A percentile compares a stretch with the other conserved stretches of the same genome.
These are phyloP conservation scores for Lysandra coridon DNA, from an alignment of 2,888 invertebrate species.

Conservation along the genomic window DNA sequence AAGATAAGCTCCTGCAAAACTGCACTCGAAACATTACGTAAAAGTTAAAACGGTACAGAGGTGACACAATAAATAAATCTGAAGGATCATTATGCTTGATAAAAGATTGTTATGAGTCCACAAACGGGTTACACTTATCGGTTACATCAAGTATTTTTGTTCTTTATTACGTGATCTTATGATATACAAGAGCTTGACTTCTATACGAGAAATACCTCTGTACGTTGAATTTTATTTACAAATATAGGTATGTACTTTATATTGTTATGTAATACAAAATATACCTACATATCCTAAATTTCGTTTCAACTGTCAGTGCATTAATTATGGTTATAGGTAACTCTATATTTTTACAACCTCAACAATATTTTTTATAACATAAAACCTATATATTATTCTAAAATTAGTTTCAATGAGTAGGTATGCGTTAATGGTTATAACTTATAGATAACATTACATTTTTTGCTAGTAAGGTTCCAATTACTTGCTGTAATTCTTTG, in stretches of 20 bases:
- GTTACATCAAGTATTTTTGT: conserved; percentile 25
- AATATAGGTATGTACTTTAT: background rate
- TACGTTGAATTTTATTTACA: background rate
- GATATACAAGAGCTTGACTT: background rate
- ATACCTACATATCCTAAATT: no score
- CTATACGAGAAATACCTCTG: background rate
- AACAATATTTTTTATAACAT: no score
- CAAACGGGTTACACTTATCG: conserved; percentile 27
- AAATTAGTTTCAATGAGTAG: no score
- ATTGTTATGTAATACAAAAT: no score
- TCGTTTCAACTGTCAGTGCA: no score
- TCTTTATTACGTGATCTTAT: conserved; percentile 23
- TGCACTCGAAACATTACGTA: conserved; percentile 9
- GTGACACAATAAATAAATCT: conserved; percentile 26
- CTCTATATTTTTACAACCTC: no score
- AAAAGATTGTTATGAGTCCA: conserved; percentile 28
- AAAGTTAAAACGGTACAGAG: conserved; percentile 19
- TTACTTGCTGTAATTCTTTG: no score
- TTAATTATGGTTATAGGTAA: no score
- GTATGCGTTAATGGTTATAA: no score
- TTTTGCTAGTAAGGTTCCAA: no score
- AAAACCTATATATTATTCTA: no score
- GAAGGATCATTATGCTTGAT: conserved; percentile 30
- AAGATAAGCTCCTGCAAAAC: conserved; percentile 19
- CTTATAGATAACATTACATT: no score